These are phyloP conservation scores for Echeneis naucrates DNA, from an alignment of 2,797 vertebrate genomes.

Conservation along the genomic window DNA sequence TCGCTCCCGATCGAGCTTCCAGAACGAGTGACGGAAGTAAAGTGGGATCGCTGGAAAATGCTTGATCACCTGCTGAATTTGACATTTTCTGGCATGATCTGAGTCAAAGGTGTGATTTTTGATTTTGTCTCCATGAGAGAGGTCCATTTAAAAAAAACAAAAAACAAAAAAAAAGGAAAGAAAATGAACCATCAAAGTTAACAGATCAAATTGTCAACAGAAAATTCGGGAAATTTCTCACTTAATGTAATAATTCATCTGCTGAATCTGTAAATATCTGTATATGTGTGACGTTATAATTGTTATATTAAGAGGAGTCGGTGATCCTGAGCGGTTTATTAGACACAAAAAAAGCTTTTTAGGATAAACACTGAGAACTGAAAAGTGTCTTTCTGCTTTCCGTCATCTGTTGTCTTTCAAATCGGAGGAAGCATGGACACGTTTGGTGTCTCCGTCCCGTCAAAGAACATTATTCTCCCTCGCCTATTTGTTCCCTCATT, in stretches of 20 bases:
- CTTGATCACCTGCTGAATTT: not conserved
- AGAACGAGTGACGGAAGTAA: not conserved
- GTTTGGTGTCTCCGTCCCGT: not conserved
- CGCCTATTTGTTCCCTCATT: slow-evolving; percentile 9
- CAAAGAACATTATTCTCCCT: not conserved
- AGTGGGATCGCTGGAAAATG: slow-evolving; percentile 56
- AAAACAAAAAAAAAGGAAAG: too few species aligned
- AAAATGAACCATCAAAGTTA: too few species aligned
- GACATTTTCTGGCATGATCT: not conserved
- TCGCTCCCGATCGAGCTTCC: slow-evolving; percentile 30
- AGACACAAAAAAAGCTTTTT: not conserved
- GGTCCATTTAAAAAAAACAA: too few species aligned
- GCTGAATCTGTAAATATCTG: too few species aligned
- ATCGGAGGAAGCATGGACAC: too few species aligned
- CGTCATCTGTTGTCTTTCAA: too few species aligned
- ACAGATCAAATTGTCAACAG: too few species aligned
- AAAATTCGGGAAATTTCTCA: too few species aligned
- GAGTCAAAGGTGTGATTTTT: too few species aligned
- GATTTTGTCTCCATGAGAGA: not conserved
- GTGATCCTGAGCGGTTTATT: slow-evolving; percentile 52
- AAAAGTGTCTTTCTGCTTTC: too few species aligned
- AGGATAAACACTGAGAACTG: slow-evolving; percentile 1
- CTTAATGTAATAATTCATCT: too few species aligned
- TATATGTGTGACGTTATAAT: too few species aligned
- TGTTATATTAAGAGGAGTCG: slow-evolving; percentile 10